Evolutionary conservation across 2,113 vertebrate species (phyloP).

Genomic region (Lipotes vexillifer): DNA sequence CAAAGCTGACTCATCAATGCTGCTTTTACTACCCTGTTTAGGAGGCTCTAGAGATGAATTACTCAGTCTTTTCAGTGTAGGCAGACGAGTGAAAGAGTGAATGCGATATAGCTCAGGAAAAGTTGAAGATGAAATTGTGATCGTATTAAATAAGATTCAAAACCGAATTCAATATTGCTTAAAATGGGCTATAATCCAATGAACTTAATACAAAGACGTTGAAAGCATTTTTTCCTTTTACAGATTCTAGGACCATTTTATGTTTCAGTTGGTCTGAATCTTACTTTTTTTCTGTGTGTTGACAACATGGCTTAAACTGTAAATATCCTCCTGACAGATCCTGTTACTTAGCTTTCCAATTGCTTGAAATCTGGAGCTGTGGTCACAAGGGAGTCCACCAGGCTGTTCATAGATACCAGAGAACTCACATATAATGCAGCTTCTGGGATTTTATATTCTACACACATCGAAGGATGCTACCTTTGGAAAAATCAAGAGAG

Average conservation of each 20-base stretch:
- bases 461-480: background rate
- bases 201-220: background rate
- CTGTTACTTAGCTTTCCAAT: background rate
- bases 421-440: background rate
- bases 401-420: background rate
- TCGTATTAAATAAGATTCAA: background rate
- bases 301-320: background rate
- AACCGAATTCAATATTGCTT: background rate
- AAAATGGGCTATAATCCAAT: background rate
- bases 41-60: slow-evolving; percentile 27
- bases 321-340: slow-evolving; percentile 12
- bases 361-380: slow-evolving; percentile 14
- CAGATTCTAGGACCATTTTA: background rate
- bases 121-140: background rate
- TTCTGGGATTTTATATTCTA: slow-evolving; percentile 6
- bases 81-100: background rate
- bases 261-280: slow-evolving; percentile 5
- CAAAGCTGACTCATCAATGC: slow-evolving; percentile 18
- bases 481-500: slow-evolving; percentile 37
- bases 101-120: background rate
- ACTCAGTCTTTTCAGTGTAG: background rate
- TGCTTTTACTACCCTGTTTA: background rate
- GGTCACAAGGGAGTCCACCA: background rate
- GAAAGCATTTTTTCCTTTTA: background rate
- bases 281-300: slow-evolving; percentile 33